Evolutionary conservation across 2,113 vertebrate species (phyloP), one percentile per base, ranked within the genome.

Genomic region (Pogona vitticeps): DNA sequence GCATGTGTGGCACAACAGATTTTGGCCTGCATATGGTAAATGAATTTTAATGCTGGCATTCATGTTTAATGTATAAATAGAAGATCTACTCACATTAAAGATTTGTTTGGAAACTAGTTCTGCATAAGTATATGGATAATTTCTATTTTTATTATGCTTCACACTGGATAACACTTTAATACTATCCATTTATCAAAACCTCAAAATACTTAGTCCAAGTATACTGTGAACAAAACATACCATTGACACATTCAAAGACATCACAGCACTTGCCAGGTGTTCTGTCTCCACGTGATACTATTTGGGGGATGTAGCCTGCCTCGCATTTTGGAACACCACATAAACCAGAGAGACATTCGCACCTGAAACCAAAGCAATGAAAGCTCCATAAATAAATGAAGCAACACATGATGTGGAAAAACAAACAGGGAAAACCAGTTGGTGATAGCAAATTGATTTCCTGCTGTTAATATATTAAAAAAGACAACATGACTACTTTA

Each of bases 201-300:
- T 92, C 76, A 91, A 67, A 15, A 67, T 38, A 17, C 89, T 72
- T 87, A 88, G n/a, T 56, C 82, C 17, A 76, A 80, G 82, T 92
- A 92, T 88, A 94, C 92, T 86, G 93, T 87, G 42, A 94, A 94
- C 91, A 33, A 87, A 93, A 97, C 98, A 33, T 97, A 98, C 98
- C 98, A 88, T 97, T 98, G 96, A 98, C 97, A 95, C 98, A 98
- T 91, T 98, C 97, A 93, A 98, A 98, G 93, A 98, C 96, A 96
- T 98, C 98, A 93, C 98, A 98, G 96, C 98, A 98, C 92, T 97
- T 97, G 92, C 98, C 98, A n/a, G 98, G 97, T 89, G 97, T 97
- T 91, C 98, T 97, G 85, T 97, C 97, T 91, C 97, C 98, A 88
- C 95, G 97, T 1, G 97, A 97, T 91, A 98, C 95, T 92, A 98